Base-by-base conservation (phyloP, 2,797 vertebrate species). In the Sparidentex hasta region DNA sequence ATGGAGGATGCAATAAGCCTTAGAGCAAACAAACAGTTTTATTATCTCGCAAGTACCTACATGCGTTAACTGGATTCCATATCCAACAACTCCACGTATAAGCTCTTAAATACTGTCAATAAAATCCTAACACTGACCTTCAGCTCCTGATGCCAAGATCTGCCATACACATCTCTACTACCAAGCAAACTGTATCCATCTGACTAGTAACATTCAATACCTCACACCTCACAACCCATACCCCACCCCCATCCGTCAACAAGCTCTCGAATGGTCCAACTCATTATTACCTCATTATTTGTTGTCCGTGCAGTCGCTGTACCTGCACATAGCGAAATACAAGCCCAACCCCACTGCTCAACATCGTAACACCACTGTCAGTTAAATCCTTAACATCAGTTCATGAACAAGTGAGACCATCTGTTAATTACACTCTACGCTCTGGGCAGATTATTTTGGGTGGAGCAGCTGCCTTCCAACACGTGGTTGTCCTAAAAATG, bases 381-480 rank as follows among this genome's bases (percentile, higher is more conserved):
- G 50, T 46, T 54, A 47, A 78, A 67, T 74, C 74, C 58, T 56
- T 38, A 50, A 46, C 79, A 76, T 46, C 23, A 73, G 41, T 65
- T 70, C 41, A 55, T 25, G 65, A 87, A 82, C 65, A 81, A 72
- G 78, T 57, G 17, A 59, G 47, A 79, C 71, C 84, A 84, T 89
- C 86, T 87, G 87, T 80, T 87, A 80, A 88, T 89, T 81, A 71
- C 68, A 65, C 68, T 67, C 13, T 21, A 16, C 0, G 38, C 71
- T 87, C 76, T 12, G 23, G 52, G 65, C 23, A 68, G 75, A 88
- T 87, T 80, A 82, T 78, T 74, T 52, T 64, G 69, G 27, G 68
- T 51, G 68, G 68, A 85, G 80, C 76, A 74, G 76, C 79, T 76
- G 78, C 50, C 47, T 38, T 17, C 56, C 25, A n/a, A 76, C 52